Conservation (phyloP, 2,888 invertebrate species). For the Cosmia trapezina region DNA sequence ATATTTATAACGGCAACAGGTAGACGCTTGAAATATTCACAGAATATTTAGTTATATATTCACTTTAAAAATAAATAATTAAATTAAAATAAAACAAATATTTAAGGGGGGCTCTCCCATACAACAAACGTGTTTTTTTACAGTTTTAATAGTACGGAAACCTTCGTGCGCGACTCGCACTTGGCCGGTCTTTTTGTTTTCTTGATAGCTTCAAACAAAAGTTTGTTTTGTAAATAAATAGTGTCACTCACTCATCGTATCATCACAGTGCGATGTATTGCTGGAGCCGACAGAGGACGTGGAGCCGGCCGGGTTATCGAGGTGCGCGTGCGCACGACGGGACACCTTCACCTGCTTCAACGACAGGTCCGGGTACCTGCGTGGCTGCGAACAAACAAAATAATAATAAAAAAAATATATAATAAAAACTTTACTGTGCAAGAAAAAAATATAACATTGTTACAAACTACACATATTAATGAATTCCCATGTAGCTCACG, state of each 20-base stretch:
- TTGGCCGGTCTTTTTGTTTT: neutral
- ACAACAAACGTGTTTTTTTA: no score
- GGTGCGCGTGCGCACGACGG: slow-evolving; percentile 72
- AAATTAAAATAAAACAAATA: no score
- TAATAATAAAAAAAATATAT: no score
- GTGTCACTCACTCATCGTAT: slow-evolving; percentile 77
- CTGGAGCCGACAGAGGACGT: slow-evolving; percentile 66
- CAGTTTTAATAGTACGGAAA: no score
- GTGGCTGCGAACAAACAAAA: slow-evolving; percentile 88
- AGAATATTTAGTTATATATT: no score
- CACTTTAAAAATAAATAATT: no score
- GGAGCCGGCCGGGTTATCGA: slow-evolving; percentile 66
- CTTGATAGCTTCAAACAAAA: neutral
- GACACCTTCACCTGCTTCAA: slow-evolving; percentile 96
- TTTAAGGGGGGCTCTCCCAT: no score
- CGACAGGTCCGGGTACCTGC: slow-evolving; percentile 96
- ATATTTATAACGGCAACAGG: no score
- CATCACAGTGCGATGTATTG: slow-evolving; percentile 75
- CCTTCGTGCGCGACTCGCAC: no score
- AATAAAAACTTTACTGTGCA: no score
- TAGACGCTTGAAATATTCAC: no score
- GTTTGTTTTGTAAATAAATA: neutral
- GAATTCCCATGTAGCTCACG: neutral
- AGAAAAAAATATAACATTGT: no score
- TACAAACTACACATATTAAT: neutral